A percentile compares a stretch with the other conserved stretches of the same genome.
Evolutionary conservation across 2,888 invertebrate genomes (phyloP).

Genomic region (Erebia aethiops): DNA sequence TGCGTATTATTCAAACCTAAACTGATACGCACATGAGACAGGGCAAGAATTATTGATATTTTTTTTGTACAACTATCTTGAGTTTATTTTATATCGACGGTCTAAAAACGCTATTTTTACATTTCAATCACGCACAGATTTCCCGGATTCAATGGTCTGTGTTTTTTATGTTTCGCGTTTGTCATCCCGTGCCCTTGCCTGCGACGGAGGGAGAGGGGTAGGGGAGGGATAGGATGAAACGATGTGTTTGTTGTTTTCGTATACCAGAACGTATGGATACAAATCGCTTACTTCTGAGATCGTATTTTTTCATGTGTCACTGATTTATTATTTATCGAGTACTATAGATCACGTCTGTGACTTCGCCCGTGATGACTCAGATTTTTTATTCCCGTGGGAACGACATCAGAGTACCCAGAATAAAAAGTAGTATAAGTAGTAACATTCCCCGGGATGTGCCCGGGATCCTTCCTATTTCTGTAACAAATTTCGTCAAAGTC

Average conservation of each 20-base stretch:
- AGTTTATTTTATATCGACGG: constrained; percentile 62
- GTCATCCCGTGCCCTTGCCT: constrained; percentile 30
- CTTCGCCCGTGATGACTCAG: too few relatives aligned
- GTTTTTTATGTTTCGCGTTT: constrained; percentile 39
- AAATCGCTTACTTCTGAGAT: constrained; percentile 8
- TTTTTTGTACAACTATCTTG: not conserved
- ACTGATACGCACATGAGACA: too few relatives aligned
- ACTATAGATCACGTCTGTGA: too few relatives aligned
- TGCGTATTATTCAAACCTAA: too few relatives aligned
- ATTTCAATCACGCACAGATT: constrained; percentile 63
- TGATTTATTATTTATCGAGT: not conserved
- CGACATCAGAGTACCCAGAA: too few relatives aligned
- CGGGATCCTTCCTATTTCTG: too few relatives aligned
- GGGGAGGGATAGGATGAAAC: constrained; percentile 9
- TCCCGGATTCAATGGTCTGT: constrained; percentile 37
- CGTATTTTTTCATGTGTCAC: constrained; percentile 4
- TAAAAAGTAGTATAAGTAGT: too few relatives aligned
- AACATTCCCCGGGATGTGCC: too few relatives aligned
- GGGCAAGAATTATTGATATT: too few relatives aligned
- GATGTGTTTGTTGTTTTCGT: constrained; percentile 23
- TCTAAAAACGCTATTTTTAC: constrained; percentile 58
- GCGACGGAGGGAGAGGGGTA: not conserved
- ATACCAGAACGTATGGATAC: constrained; percentile 21
- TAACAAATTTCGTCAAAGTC: too few relatives aligned
- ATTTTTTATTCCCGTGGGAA: too few relatives aligned